phyloP scores from a whole-genome alignment of 2,888 invertebrate species.

The Drosophila ochracea region DNA sequence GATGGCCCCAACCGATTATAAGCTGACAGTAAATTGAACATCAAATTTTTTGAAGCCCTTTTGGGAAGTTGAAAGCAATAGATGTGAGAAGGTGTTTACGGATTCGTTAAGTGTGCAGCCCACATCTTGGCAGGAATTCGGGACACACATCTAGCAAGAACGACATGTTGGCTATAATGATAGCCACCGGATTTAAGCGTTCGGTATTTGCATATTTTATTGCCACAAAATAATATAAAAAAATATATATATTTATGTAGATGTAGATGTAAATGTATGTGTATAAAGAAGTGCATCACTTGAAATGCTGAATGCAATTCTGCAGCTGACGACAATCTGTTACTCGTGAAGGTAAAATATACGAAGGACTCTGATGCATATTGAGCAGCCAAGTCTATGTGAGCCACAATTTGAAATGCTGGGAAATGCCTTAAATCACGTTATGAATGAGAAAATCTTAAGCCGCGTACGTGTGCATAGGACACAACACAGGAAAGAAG shows the following conservation, averaged over 20 bases:
- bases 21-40: constrained; percentile 67
- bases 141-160: constrained; percentile 18
- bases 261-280: neutral
- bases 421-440: constrained; percentile 54
- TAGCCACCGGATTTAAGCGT: constrained; percentile 23
- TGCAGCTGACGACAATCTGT: constrained; percentile 63
- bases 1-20: constrained; percentile 51
- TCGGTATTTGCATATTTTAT: constrained; percentile 48
- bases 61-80: neutral
- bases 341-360: constrained; percentile 60
- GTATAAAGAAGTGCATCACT: constrained; percentile 63
- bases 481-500: constrained; percentile 47
- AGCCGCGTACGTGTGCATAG: constrained; percentile 71
- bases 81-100: constrained; percentile 56
- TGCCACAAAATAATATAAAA: constrained; percentile 12
- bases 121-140: constrained; percentile 21
- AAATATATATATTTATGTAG: neutral
- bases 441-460: constrained; percentile 77
- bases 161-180: constrained; percentile 27
- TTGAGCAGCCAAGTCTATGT: constrained; percentile 53
- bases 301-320: constrained; percentile 71
- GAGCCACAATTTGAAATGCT: constrained; percentile 43
- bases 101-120: constrained; percentile 62
- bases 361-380: constrained; percentile 49
- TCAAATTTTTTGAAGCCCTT: constrained; percentile 30